Percentiles rank a stretch among this genome's conserved stretches.
These are phyloP conservation scores for Helleia helle DNA, from an alignment of 2,888 invertebrate species.

Conservation along the genomic window DNA sequence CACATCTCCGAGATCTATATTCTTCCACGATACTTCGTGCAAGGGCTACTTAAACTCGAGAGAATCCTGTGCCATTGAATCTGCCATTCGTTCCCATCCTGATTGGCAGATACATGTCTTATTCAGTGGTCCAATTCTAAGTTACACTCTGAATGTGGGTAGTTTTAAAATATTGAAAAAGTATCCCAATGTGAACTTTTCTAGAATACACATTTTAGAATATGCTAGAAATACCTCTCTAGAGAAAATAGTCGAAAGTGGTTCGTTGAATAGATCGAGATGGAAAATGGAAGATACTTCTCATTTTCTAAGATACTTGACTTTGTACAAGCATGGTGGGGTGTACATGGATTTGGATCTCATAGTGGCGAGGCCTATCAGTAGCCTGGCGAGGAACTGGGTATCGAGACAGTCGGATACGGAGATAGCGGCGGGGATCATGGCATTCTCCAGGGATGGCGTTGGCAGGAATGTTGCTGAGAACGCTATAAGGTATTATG, in stretches of 20 bases:
- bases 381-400: slow-evolving; percentile 71
- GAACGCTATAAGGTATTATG: slow-evolving; percentile 29
- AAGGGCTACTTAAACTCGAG: slow-evolving; percentile 62
- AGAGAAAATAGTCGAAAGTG: slow-evolving; percentile 63
- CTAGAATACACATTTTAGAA: slow-evolving; percentile 58
- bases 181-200: slow-evolving; percentile 66
- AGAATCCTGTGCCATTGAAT: slow-evolving; percentile 80
- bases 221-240: slow-evolving; percentile 74
- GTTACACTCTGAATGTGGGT: slow-evolving; percentile 21
- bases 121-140: slow-evolving; percentile 52
- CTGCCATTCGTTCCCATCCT: slow-evolving; percentile 77
- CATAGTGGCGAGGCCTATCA: slow-evolving; percentile 76
- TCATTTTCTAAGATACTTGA: slow-evolving; percentile 77
- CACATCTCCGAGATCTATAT: slow-evolving; percentile 64
- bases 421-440: slow-evolving; percentile 78
- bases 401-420: slow-evolving; percentile 74
- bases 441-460: slow-evolving; percentile 67
- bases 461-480: slow-evolving; percentile 30
- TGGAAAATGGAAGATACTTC: slow-evolving; percentile 77
- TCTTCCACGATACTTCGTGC: slow-evolving; percentile 80
- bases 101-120: slow-evolving; percentile 70
- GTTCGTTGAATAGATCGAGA: slow-evolving; percentile 58
- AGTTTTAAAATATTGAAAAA: slow-evolving; percentile 34
- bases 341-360: slow-evolving; percentile 85
- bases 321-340: slow-evolving; percentile 84